These are phyloP conservation scores for Xenopus borealis DNA, from an alignment of 2,113 vertebrate genomes.

Conservation along the genomic window DNA sequence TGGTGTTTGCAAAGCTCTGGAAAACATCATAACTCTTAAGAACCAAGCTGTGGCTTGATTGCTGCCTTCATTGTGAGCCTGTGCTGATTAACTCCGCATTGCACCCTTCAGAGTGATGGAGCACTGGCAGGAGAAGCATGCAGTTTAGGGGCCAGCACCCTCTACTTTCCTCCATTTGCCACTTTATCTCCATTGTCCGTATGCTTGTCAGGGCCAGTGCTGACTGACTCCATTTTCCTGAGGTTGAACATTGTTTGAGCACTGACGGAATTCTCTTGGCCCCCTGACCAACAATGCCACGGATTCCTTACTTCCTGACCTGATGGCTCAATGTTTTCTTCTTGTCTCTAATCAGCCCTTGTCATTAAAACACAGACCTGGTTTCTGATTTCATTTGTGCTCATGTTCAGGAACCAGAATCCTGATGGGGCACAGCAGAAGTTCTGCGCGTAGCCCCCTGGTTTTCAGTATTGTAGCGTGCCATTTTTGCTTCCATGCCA, in stretches of 20 bases:
- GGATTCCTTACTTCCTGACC: constrained; percentile 69
- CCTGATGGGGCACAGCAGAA: constrained; percentile 13
- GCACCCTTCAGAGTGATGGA: neutral
- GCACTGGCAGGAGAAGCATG: neutral
- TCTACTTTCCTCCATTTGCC: constrained; percentile 41
- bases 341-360: constrained; percentile 65
- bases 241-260: constrained; percentile 57
- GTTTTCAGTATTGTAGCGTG: constrained; percentile 44
- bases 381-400: constrained; percentile 59
- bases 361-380: constrained; percentile 60
- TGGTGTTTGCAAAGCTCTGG: neutral
- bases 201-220: constrained; percentile 45
- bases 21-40: neutral
- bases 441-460: constrained; percentile 39
- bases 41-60: neutral
- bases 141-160: neutral
- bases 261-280: constrained; percentile 53
- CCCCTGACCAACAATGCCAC: constrained; percentile 60
- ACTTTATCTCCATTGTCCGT: constrained; percentile 50
- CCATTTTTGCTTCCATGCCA: constrained; percentile 65
- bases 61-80: neutral
- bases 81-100: neutral
- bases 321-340: constrained; percentile 68
- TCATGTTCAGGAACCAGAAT: constrained; percentile 55
- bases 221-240: constrained; percentile 61